These are phyloP conservation scores for Cephus pulcher DNA, from an alignment of 2,888 invertebrate species.

Conservation along the genomic window DNA sequence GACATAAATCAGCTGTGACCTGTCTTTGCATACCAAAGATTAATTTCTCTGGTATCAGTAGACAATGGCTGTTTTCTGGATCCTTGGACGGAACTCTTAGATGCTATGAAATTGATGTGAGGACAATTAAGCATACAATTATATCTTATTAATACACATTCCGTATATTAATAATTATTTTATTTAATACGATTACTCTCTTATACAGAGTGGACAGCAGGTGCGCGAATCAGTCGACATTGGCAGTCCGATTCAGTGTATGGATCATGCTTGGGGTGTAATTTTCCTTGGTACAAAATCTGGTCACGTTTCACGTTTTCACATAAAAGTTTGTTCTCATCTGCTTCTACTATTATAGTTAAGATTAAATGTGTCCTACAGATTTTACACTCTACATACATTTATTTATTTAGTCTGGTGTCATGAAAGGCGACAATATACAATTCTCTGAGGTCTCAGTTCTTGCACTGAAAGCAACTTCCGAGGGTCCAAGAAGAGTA, in stretches of 20 bases:
- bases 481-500: conserved; percentile 79
- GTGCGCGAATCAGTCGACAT: conserved; percentile 70
- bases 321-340: conserved; percentile 71
- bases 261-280: conserved; percentile 79
- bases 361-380: neutral
- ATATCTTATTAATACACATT: neutral
- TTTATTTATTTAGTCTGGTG: conserved; percentile 40
- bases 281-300: conserved; percentile 80
- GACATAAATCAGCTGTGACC: conserved; percentile 73
- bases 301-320: conserved; percentile 78
- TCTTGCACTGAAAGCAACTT: conserved; percentile 77
- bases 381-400: neutral
- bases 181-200: conserved; percentile 21
- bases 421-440: conserved; percentile 53
- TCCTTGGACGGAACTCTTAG: conserved; percentile 73
- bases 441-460: conserved; percentile 76
- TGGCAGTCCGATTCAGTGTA: conserved; percentile 77
- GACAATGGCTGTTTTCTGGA: conserved; percentile 72
- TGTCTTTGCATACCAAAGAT: conserved; percentile 70
- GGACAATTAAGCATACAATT: neutral
- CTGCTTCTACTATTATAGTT: neutral
- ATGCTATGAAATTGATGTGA: conserved; percentile 68
- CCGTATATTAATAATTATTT: neutral
- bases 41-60: conserved; percentile 56
- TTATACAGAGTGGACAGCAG: conserved; percentile 69